Evolutionary conservation across 2,797 vertebrate species (phyloP).

Genomic region (Prunella strophiata): DNA sequence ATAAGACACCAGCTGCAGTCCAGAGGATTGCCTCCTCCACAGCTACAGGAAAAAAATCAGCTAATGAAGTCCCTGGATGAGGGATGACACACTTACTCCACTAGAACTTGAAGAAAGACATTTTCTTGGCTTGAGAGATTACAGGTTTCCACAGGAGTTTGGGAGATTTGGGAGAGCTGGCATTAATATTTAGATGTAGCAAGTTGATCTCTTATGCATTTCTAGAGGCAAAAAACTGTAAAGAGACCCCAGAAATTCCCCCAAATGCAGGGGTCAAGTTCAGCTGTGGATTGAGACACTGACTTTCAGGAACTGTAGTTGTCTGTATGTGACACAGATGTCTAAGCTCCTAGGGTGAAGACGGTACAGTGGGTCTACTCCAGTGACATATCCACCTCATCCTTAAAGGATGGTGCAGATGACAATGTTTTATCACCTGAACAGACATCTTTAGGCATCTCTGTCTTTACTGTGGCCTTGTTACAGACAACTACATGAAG

Average conservation of each 20-base stretch:
- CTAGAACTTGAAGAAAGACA: not conserved
- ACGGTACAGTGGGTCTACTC: not conserved
- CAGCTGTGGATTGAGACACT: not conserved
- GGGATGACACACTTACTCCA: not conserved
- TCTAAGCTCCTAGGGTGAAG: not conserved
- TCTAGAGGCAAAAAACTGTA: not conserved
- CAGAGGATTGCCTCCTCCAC: not conserved
- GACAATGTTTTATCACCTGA: not conserved
- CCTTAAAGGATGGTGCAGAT: not conserved
- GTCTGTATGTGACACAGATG: not conserved
- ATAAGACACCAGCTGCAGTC: not conserved
- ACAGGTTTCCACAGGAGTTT: not conserved
- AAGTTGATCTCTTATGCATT: not conserved
- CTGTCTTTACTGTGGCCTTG: not conserved
- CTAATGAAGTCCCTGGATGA: not conserved
- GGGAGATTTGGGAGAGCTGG: not conserved
- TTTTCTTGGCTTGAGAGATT: not conserved
- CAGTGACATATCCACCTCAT: not conserved
- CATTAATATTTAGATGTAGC: not conserved
- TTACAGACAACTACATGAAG: not conserved
- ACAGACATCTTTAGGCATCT: not conserved
- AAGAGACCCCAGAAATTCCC: not conserved
- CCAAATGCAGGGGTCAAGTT: accelerated
- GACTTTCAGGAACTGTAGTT: not conserved
- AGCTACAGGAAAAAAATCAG: not conserved